Base-by-base conservation (phyloP, 2,113 vertebrate genomes). In the Hemicordylus capensis region DNA sequence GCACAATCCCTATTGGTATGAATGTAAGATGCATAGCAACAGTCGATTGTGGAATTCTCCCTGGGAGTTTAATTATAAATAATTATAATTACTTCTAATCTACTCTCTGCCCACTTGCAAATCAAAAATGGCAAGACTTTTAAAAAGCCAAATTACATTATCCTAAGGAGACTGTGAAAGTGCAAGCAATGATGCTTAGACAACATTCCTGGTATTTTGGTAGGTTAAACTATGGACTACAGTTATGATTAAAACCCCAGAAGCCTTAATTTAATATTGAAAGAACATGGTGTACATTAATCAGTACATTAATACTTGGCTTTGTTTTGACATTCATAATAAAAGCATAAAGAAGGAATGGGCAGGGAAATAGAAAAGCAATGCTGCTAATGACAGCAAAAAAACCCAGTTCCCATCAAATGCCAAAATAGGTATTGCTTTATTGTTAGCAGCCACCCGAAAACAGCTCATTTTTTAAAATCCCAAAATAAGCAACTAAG, bases 401-500 rank as follows among this genome's bases (percentile, higher is more conserved):
- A 85, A 37, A 85, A 15, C n/a, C n/a, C n/a, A 28, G 28, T 37
- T 89, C 44, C 63, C 42, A 42, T 20, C 84, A 69, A 92, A 90
- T 84, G 74, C 91, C 84, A 69, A 86, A 88, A 69, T 0, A 0
- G 84, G 84, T 90, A 84, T 42, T 92, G 85, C 90, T 86, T 26
- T 78, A 15, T 90, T 89, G 87, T 26, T 64, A 89, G 46, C 20
- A 1, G 4, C 81, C 46, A 37, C n/a, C 63, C 69, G 85, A 79
- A 91, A 93, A 80, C 63, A 80, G 72, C 34, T 82, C 91, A 63
- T 90, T 86, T 93, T 87, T 87, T 84, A 84, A 90, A 91, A 69
- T 86, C 89, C 91, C 80, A 86, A 92, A 91, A 83, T 89, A 94
- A 94, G 63, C 69, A 90, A 92, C 44, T 54, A 59, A 83, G 42